Conservation (phyloP, 1,140 invertebrate species). For the Drosophila mauritiana region DNA sequence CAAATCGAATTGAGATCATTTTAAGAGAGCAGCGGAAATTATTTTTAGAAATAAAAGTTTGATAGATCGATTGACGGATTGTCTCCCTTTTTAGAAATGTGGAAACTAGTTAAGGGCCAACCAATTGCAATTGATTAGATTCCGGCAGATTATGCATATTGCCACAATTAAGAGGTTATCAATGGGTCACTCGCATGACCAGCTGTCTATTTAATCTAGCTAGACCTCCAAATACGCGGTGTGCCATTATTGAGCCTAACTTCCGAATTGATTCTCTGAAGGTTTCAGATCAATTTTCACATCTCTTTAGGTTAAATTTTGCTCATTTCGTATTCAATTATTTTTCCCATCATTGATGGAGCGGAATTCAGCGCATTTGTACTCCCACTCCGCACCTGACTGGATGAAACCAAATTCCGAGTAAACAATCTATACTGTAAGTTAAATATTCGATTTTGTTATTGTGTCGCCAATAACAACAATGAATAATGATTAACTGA, state of each 20-base stretch:
- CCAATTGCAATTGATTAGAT: constrained; percentile 35
- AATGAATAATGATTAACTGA: constrained; percentile 48
- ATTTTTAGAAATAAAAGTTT: constrained; percentile 29
- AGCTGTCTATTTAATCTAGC: constrained; percentile 26
- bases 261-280: constrained; percentile 24
- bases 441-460: constrained; percentile 20
- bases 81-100: constrained; percentile 35
- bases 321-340: constrained; percentile 23
- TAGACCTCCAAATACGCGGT: not conserved
- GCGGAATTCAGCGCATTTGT: constrained; percentile 26
- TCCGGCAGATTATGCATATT: constrained; percentile 9
- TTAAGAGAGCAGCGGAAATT: constrained; percentile 9
- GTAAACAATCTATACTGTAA: constrained; percentile 31
- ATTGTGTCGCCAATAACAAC: constrained; percentile 22
- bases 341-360: constrained; percentile 16
- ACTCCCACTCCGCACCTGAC: constrained; percentile 54
- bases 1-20: constrained; percentile 28
- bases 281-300: constrained; percentile 20
- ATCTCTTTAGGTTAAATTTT: not conserved
- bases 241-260: constrained; percentile 14
- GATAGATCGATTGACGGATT: constrained; percentile 19
- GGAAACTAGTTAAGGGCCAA: constrained; percentile 1
- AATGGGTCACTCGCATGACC: constrained; percentile 27
- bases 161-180: constrained; percentile 26
- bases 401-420: constrained; percentile 64